These are phyloP conservation scores for Ornithoptera alexandrae DNA, from an alignment of 2,888 invertebrate species.

Conservation along the genomic window DNA sequence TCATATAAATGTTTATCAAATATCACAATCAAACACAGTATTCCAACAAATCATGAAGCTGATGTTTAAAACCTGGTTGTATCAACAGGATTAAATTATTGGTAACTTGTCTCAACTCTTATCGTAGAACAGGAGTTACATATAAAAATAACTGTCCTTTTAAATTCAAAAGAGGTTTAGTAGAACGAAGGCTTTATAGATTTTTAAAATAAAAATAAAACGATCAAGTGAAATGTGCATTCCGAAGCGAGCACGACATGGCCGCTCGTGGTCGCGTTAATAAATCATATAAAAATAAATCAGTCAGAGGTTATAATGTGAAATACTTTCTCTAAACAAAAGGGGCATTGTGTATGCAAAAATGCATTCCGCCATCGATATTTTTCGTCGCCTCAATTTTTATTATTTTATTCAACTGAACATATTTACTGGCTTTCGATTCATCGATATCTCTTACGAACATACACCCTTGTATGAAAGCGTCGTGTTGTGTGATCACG, in stretches of 20 bases:
- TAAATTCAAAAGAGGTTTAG: neutral
- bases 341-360: conserved; percentile 77
- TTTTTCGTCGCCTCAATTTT: conserved; percentile 73
- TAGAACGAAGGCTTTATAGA: neutral
- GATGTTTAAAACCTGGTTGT: neutral
- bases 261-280: conserved; percentile 51
- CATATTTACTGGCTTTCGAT: conserved; percentile 54
- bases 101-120: neutral
- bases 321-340: conserved; percentile 80
- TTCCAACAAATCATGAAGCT: conserved; percentile 3
- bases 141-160: neutral
- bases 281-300: conserved; percentile 79
- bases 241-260: conserved; percentile 49
- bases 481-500: conserved; percentile 73
- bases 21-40: conserved; percentile 13
- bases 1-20: conserved; percentile 38
- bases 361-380: conserved; percentile 74
- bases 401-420: conserved; percentile 60
- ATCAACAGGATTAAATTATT: neutral
- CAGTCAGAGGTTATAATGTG: conserved; percentile 73
- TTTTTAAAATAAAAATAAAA: conserved; percentile 14
- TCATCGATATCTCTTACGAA: conserved; percentile 66
- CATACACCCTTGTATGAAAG: conserved; percentile 51
- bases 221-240: conserved; percentile 36
- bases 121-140: neutral